Percentiles rank a stretch among this genome's conserved stretches.
Evolutionary conservation across 1,140 invertebrate species (phyloP).

Genomic region (Bombyx mandarina): DNA sequence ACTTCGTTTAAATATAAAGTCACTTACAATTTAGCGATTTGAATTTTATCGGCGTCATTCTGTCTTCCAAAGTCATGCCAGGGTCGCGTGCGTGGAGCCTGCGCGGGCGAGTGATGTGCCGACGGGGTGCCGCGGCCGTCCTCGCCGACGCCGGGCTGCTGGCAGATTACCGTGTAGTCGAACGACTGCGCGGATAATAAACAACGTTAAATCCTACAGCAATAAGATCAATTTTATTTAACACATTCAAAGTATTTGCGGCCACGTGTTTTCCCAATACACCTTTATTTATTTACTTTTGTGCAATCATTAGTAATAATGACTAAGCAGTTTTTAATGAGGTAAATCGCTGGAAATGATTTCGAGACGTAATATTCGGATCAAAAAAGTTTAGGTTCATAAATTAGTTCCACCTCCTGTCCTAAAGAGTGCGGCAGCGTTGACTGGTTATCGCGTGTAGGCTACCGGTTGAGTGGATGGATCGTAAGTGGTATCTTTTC

Average conservation of each 20-base stretch:
- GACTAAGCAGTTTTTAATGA: too few species aligned
- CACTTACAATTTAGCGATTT: slow-evolving; percentile 98
- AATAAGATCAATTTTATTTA: background rate
- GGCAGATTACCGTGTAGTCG: slow-evolving; percentile 89
- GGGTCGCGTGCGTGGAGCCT: slow-evolving; percentile 80
- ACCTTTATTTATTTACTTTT: too few species aligned
- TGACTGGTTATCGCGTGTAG: too few species aligned
- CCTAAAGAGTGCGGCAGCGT: too few species aligned
- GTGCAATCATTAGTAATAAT: too few species aligned
- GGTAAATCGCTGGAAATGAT: too few species aligned
- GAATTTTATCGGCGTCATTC: slow-evolving; percentile 95
- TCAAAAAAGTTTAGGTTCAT: too few species aligned
- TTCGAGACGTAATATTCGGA: too few species aligned
- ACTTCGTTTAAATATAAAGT: background rate
- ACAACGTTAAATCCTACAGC: slow-evolving; percentile 5
- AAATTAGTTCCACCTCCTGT: too few species aligned
- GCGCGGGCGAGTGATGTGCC: slow-evolving; percentile 74
- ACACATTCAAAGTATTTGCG: background rate
- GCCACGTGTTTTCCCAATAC: too few species aligned
- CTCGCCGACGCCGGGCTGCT: slow-evolving; percentile 71
- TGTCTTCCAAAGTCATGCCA: slow-evolving; percentile 94
- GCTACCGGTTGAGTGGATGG: too few species aligned
- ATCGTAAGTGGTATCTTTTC: too few species aligned
- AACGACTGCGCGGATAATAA: slow-evolving; percentile 77
- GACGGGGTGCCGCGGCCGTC: slow-evolving; percentile 76